Evolutionary conservation across 2,888 invertebrate genomes (phyloP).

Genomic region (Heteromurus nitidus): DNA sequence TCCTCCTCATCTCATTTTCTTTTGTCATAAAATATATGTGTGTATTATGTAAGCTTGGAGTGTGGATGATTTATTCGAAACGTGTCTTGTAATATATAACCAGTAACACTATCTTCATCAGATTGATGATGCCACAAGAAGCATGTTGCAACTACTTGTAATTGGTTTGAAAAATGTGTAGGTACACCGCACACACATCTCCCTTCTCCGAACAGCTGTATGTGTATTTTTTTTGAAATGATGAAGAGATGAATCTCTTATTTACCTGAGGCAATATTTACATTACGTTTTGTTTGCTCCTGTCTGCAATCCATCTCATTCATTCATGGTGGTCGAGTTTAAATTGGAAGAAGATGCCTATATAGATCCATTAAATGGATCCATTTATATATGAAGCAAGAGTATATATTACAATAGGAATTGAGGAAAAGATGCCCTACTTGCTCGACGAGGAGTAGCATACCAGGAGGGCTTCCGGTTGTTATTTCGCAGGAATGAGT

Average conservation of each 20-base stretch:
- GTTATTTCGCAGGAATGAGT: conserved; percentile 15
- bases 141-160: background rate
- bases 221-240: no score
- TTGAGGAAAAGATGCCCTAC: conserved; percentile 37
- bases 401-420: background rate
- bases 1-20: background rate
- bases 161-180: background rate
- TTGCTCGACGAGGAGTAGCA: conserved; percentile 27
- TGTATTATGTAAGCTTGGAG: conserved; percentile 1
- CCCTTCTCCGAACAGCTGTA: no score
- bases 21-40: no score
- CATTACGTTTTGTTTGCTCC: conserved; percentile 39
- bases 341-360: conserved; percentile 17
- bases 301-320: conserved; percentile 26
- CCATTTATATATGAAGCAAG: no score
- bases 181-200: no score
- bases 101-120: background rate
- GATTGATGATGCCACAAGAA: conserved; percentile 17
- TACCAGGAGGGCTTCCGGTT: conserved; percentile 40
- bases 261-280: conserved; percentile 43
- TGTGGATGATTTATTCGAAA: conserved; percentile 37
- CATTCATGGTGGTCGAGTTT: conserved; percentile 36
- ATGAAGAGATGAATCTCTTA: background rate
- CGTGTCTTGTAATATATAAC: conserved; percentile 24
- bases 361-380: no score